Evolutionary conservation across 1,140 invertebrate genomes (phyloP), one percentile per base, ranked within the genome.

Genomic region (Piezodorus guildinii): DNA sequence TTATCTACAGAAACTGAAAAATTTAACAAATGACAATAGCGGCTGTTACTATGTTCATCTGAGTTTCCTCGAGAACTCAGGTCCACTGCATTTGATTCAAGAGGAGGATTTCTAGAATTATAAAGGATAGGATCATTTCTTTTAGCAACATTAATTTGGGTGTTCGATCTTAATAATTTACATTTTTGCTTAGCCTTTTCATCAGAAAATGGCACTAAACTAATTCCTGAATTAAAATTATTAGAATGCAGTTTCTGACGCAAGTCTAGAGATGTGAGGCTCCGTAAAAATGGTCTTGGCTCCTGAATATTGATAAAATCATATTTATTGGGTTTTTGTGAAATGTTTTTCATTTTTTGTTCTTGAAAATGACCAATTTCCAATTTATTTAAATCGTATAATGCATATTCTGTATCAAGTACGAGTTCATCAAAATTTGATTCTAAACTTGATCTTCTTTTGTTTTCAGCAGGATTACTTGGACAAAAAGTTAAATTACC

Each of bases 401-500:
- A 5, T 60, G 21, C 15, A 6, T 62, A n/a, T 5, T 58, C 54
- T 61, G 58, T 16, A 6, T 27, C 17, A 9, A 27, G 9, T 3
- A 12, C 19, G 8, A 16, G 60, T 64, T 68, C 62, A 34, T 68
- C 62, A 39, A 66, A 43, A 60, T 67, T 69, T 15, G 66, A 67
- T 56, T 69, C 68, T 17, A 69, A 62, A 64, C 66, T 67, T 6
- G 62, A 46, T 19, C 68, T 45, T 19, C 62, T 45, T 60, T 60
- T 54, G 3, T 44, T 59, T 27, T 67, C 64, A 19, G 17, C 14
- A 17, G 58, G 19, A 21, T 21, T 45, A 23, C 34, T 52, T 8
- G 56, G 30, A 43, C 27, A 58, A 16, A 68, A 54, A 43, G 66
- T 64, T 30, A 70, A 59, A 44, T 65, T 67, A 49, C 30, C 56